Base-by-base conservation (phyloP, 2,797 vertebrate species). In the Lithobates pipiens region DNA sequence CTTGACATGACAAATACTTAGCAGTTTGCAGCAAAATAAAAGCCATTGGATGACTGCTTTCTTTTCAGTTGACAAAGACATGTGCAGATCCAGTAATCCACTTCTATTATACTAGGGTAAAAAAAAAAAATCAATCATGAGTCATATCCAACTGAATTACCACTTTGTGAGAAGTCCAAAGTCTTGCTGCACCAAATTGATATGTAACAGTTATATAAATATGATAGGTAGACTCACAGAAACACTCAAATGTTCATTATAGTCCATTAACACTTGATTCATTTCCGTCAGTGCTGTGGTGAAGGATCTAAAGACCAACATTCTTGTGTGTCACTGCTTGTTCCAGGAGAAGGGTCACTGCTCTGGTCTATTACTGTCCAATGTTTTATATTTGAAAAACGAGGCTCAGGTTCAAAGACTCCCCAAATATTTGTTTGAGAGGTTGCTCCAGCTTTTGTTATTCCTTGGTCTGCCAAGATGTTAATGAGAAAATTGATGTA, bases 401-500 rank as follows among this genome's bases (percentile, higher is more conserved):
- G 50, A 32, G 92, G 91, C 1, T 80, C 89, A 86, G 91, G 92
- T 80, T 93, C 93, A 25, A 94, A 92, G 68, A 94, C 88, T 0
- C 90, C 93, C 88, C 94, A 86, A 80, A 95, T 86, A 88, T 90
- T 91, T 80, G 91, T 91, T 1, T 89, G 91, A 42, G 93, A 85
- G 69, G 88, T 82, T 57, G 77, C 88, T 76, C 89, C 89, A 0
- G 93, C 90, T 0, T 94, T 95, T 89, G 95, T 95, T n/a, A 95
- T 94, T 82, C 93, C 95, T 92, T 98, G 96, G 73, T 95, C 97
- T 87, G 98, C 95, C 88, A 99, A 91, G 85, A 99, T 93, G 90
- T 96, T 96, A 92, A 98, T 96, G 23, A 99, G 93, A 93, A 99
- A 99, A 93, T 96, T 97, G 93, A 99, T 99, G 85, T 99, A 99